A percentile compares a stretch with the other conserved stretches of the same genome.
Conservation (phyloP, 2,888 invertebrate species). For the Nebria salina region DNA sequence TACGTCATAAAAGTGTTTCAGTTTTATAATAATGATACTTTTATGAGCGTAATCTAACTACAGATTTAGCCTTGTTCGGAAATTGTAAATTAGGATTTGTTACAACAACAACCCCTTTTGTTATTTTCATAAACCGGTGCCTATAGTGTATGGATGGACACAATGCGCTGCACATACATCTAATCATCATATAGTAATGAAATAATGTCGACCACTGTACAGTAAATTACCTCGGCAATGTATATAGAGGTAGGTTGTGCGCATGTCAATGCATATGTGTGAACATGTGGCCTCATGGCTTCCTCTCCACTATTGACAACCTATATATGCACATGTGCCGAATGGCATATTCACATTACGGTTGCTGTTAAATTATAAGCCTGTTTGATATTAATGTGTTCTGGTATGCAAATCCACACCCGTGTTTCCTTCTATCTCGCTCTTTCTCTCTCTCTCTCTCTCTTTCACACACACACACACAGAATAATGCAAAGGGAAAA, state of each 20-base stretch:
- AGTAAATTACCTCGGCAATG: conserved; percentile 36
- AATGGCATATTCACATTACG: conserved; percentile 29
- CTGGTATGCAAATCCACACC: conserved; percentile 35
- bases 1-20: too few species aligned
- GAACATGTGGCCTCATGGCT: conserved; percentile 33
- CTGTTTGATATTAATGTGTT: conserved; percentile 40
- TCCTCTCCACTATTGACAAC: conserved; percentile 29
- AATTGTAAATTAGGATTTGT: too few species aligned
- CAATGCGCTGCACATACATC: background rate
- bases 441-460: background rate
- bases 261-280: conserved; percentile 19
- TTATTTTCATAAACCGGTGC: too few species aligned
- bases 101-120: too few species aligned
- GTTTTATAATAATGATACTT: too few species aligned
- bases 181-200: conserved; percentile 44
- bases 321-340: conserved; percentile 32
- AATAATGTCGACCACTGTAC: conserved; percentile 38
- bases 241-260: background rate
- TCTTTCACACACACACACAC: background rate
- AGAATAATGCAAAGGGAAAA: conserved; percentile 2
- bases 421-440: background rate
- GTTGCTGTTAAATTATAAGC: conserved; percentile 35
- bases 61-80: too few species aligned
- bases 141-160: too few species aligned
- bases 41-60: too few species aligned